These are phyloP conservation scores for Picus viridis DNA, from an alignment of 2,797 vertebrate genomes.

Conservation along the genomic window DNA sequence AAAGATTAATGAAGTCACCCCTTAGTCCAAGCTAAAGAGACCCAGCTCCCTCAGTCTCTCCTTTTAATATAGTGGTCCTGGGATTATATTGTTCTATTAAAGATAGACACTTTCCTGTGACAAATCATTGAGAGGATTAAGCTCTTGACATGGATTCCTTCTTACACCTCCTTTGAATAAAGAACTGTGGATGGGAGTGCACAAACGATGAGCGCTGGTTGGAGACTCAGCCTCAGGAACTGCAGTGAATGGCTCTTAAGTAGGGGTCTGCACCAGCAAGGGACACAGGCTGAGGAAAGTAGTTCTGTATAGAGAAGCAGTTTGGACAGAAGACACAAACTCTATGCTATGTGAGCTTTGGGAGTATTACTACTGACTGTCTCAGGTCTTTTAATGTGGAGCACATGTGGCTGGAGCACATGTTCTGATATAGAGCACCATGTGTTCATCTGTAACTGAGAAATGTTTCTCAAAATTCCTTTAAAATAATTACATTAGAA, in stretches of 20 bases:
- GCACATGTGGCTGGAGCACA: not conserved
- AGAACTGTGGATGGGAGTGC: not conserved
- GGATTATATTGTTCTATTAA: not conserved
- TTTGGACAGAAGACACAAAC: not conserved
- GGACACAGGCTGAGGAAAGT: not conserved
- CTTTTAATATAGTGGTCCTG: not conserved
- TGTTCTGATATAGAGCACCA: rapidly evolving
- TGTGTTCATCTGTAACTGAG: not conserved
- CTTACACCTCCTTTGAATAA: not conserved
- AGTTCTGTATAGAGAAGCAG: not conserved
- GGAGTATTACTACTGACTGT: not conserved
- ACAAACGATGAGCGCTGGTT: not conserved
- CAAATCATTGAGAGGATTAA: not conserved
- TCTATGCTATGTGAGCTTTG: not conserved
- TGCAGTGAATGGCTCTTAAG: not conserved
- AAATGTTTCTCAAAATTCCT: rapidly evolving
- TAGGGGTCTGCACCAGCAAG: not conserved
- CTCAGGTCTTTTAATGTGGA: not conserved
- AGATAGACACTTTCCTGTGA: not conserved
- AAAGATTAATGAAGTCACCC: too few species aligned
- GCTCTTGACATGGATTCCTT: not conserved
- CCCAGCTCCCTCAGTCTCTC: too few species aligned
- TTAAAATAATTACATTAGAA: not conserved
- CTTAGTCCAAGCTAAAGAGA: too few species aligned
- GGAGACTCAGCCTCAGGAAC: not conserved